phyloP scores from a whole-genome alignment of 2,113 vertebrate species.

The Melanostigma gelatinosum region DNA sequence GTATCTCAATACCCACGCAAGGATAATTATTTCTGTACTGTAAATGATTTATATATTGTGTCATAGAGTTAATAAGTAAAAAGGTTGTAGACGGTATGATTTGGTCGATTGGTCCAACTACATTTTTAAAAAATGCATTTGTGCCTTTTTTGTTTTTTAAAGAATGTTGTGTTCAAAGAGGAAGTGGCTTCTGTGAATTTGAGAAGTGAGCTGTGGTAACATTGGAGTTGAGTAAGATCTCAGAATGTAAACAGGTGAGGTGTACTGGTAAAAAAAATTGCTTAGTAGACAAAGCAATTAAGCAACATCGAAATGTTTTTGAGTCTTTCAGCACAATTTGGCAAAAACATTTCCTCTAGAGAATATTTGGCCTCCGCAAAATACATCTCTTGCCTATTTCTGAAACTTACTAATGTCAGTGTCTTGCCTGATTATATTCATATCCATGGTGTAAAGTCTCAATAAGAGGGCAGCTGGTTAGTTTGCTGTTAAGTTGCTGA shows the following conservation, averaged over 20 bases:
- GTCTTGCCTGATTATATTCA: too few relatives aligned
- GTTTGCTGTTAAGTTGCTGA: too few relatives aligned
- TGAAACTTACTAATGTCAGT: too few relatives aligned
- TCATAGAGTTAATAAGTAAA: not conserved
- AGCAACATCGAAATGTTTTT: not conserved
- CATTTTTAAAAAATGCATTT: not conserved
- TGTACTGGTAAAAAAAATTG: not conserved
- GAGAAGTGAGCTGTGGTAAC: conserved; percentile 11
- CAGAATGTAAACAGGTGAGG: not conserved
- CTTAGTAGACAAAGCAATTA: conserved; percentile 3
- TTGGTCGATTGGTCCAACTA: not conserved
- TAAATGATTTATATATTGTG: not conserved
- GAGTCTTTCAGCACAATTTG: not conserved
- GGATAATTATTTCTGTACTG: not conserved
- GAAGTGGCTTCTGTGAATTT: conserved; percentile 12
- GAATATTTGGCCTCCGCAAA: not conserved
- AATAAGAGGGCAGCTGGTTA: too few relatives aligned
- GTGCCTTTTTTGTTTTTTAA: not conserved
- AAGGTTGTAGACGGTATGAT: not conserved
- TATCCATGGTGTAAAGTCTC: too few relatives aligned
- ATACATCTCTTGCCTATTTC: too few relatives aligned
- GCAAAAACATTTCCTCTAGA: not conserved
- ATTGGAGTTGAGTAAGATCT: not conserved
- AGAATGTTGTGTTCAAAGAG: conserved; percentile 2
- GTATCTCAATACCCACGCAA: not conserved